These are phyloP conservation scores for Synanthedon myopaeformis DNA, from an alignment of 2,888 invertebrate genomes.

Conservation along the genomic window DNA sequence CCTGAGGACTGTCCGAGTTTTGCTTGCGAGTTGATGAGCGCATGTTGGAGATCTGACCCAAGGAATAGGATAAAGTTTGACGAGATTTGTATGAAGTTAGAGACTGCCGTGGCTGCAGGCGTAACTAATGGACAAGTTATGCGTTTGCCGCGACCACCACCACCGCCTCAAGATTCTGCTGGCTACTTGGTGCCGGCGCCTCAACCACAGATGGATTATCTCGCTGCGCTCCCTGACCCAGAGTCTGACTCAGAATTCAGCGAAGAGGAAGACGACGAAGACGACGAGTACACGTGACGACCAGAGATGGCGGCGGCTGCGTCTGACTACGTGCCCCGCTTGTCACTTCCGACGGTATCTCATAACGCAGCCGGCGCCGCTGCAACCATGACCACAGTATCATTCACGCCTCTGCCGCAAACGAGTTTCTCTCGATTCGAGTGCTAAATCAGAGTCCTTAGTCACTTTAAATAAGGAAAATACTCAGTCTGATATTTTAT, in stretches of 20 bases:
- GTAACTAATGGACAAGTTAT: conserved; percentile 30
- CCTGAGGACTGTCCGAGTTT: conserved; percentile 82
- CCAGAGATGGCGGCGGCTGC: conserved; percentile 15
- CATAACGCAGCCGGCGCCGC: background rate
- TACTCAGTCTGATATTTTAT: too few species aligned
- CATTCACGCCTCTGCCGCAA: conserved; percentile 41
- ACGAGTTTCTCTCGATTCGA: conserved; percentile 23
- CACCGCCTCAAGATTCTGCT: conserved; percentile 73
- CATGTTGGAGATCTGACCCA: conserved; percentile 86
- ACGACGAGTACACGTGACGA: conserved; percentile 58
- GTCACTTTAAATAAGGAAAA: too few species aligned
- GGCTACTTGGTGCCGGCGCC: conserved; percentile 76
- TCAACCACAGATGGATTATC: conserved; percentile 65
- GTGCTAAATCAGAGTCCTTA: conserved; percentile 16
- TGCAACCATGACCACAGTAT: conserved; percentile 9
- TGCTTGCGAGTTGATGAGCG: conserved; percentile 80
- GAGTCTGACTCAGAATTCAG: conserved; percentile 40
- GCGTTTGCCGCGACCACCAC: conserved; percentile 60
- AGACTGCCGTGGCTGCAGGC: conserved; percentile 50
- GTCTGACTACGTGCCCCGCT: conserved; percentile 43
- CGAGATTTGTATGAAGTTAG: conserved; percentile 75
- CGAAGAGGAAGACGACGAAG: conserved; percentile 42
- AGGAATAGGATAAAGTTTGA: conserved; percentile 80
- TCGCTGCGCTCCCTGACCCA: conserved; percentile 63
- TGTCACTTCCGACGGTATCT: conserved; percentile 18